Evolutionary conservation across 2,797 vertebrate species (phyloP).

Genomic region (Melanotaenia trifasciata): DNA sequence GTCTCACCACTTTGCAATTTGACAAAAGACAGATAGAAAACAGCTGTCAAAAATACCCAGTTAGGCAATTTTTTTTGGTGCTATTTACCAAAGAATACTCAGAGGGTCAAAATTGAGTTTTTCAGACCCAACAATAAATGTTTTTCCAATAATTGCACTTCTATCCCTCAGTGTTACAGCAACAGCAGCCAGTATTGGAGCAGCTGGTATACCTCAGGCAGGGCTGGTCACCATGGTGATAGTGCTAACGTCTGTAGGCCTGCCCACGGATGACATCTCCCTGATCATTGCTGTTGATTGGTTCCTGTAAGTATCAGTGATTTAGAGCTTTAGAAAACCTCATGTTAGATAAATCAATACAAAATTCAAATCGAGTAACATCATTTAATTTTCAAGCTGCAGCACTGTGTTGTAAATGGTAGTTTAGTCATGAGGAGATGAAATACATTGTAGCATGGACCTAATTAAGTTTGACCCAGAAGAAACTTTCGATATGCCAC

Average conservation of each 20-base stretch:
- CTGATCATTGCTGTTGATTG: slow-evolving; percentile 98
- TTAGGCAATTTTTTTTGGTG: no score
- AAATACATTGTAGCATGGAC: slow-evolving; percentile 3
- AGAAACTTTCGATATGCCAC: background rate
- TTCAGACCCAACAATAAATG: no score
- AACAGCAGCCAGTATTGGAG: slow-evolving; percentile 96
- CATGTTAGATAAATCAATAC: slow-evolving; percentile 1
- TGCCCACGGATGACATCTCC: slow-evolving; percentile 96
- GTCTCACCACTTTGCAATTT: no score
- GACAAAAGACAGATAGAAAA: no score
- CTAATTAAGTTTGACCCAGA: slow-evolving; percentile 3
- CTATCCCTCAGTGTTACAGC: slow-evolving; percentile 90
- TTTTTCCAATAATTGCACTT: slow-evolving; percentile 11
- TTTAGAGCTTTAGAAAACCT: background rate
- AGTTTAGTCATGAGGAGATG: background rate
- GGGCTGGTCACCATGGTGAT: slow-evolving; percentile 99
- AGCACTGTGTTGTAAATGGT: background rate
- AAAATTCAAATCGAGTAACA: background rate
- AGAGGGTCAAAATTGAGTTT: no score
- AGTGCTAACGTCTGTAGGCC: slow-evolving; percentile 95
- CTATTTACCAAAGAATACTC: no score
- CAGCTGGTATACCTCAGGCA: slow-evolving; percentile 97
- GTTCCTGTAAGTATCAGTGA: slow-evolving; percentile 92
- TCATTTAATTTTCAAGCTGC: background rate
- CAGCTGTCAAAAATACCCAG: no score